phyloP scores from a whole-genome alignment of 2,797 vertebrate species.

The Arnoldichthys spilopterus region DNA sequence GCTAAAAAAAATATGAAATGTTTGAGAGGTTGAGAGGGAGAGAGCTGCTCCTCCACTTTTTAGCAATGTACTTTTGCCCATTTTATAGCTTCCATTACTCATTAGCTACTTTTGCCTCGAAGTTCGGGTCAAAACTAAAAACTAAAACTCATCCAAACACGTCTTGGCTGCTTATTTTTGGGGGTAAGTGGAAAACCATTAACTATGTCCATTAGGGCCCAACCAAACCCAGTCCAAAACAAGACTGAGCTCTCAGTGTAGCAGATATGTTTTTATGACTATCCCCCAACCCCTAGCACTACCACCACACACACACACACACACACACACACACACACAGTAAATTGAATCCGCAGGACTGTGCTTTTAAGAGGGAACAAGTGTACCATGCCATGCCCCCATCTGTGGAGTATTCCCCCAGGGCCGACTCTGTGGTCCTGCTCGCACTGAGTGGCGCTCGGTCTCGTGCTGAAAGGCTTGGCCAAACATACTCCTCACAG shows the following conservation, averaged over 20 bases:
- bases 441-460: conserved; percentile 10
- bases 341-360: conserved; percentile 41
- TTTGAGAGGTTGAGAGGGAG: too few species aligned
- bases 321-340: conserved; percentile 5
- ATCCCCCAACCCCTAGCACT: neutral
- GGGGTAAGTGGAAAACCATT: neutral
- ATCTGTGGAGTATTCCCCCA: conserved; percentile 31
- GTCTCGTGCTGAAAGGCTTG: conserved; percentile 8
- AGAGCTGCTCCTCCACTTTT: too few species aligned
- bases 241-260: neutral
- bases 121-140: too few species aligned
- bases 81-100: neutral
- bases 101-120: neutral
- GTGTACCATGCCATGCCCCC: conserved; percentile 12
- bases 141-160: conserved; percentile 6
- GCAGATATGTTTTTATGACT: conserved; percentile 24
- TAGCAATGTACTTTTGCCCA: too few species aligned
- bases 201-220: conserved; percentile 11
- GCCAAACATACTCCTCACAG: conserved; percentile 8
- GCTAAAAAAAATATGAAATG: too few species aligned
- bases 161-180: neutral
- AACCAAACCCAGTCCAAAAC: neutral
- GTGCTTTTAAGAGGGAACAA: conserved; percentile 35
- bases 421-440: neutral
- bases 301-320: neutral